Conservation (phyloP, 2,113 vertebrate genomes). For the Cygnus buccinator region DNA sequence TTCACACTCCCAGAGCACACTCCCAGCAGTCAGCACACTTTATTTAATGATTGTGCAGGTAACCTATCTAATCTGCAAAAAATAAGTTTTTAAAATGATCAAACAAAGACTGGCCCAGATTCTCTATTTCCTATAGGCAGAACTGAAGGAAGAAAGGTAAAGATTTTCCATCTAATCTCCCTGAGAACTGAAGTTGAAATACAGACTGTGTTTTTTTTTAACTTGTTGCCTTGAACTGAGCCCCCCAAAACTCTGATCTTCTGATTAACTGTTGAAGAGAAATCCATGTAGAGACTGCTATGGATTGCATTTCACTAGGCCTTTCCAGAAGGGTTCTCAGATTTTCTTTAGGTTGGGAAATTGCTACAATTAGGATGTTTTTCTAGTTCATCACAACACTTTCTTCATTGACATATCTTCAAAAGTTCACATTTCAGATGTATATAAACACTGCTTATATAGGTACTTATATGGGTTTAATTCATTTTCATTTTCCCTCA, state of each 20-base stretch:
- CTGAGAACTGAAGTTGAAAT: neutral
- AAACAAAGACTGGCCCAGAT: neutral
- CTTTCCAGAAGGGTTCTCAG: neutral
- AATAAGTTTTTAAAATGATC: neutral
- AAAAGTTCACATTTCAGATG: neutral
- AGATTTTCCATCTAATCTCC: neutral
- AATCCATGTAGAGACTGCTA: neutral
- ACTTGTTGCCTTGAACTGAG: neutral
- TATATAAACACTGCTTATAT: neutral
- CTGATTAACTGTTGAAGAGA: neutral
- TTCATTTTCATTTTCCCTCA: neutral
- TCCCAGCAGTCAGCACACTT: neutral
- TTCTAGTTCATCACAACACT: neutral
- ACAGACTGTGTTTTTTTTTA: neutral
- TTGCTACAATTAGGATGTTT: neutral
- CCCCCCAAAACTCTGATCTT: neutral
- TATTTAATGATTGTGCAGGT: neutral
- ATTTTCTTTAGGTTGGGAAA: neutral
- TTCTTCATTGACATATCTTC: neutral
- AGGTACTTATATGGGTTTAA: neutral
- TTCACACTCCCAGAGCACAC: neutral
- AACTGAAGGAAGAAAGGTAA: neutral
- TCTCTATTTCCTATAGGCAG: neutral
- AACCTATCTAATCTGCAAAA: too few relatives aligned
- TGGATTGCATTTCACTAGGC: neutral